Percentiles rank a stretch among this genome's conserved stretches.
These are phyloP conservation scores for Augochlorella aurata DNA, from an alignment of 2,888 invertebrate genomes.

Conservation along the genomic window DNA sequence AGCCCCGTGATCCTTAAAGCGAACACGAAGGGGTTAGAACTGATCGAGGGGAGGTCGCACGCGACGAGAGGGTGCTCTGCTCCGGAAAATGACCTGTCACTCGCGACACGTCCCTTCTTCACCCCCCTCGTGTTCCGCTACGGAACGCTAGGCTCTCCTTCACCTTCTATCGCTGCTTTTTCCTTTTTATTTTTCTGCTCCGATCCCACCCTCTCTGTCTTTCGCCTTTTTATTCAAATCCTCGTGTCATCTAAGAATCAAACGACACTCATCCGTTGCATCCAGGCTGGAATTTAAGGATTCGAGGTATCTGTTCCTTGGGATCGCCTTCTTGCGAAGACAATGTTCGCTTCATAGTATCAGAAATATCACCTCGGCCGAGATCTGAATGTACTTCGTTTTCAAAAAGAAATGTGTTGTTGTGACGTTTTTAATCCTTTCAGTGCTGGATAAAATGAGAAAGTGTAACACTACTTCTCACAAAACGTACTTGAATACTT, in stretches of 20 bases:
- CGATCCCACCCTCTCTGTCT: slow-evolving; percentile 37
- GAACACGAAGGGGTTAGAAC: slow-evolving; percentile 56
- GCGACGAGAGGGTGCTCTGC: slow-evolving; percentile 75
- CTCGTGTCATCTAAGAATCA: slow-evolving; percentile 59
- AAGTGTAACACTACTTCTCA: too few species aligned
- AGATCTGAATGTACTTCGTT: background rate
- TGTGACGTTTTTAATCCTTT: too few species aligned
- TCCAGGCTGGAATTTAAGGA: slow-evolving; percentile 35
- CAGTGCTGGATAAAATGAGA: too few species aligned
- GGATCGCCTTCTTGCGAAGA: background rate
- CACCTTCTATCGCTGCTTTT: slow-evolving; percentile 33
- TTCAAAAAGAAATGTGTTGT: background rate
- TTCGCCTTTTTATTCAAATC: slow-evolving; percentile 60
- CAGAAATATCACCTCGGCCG: background rate
- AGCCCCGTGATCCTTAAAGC: slow-evolving; percentile 66
- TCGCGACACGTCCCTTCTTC: slow-evolving; percentile 76
- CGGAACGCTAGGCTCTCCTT: slow-evolving; percentile 45
- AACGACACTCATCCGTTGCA: slow-evolving; percentile 53
- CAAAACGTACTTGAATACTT: too few species aligned
- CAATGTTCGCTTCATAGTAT: too few species aligned
- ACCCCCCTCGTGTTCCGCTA: slow-evolving; percentile 53
- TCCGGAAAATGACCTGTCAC: slow-evolving; percentile 82
- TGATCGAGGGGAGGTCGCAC: slow-evolving; percentile 57
- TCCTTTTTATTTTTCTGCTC: slow-evolving; percentile 39
- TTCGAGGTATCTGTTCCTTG: background rate